Conservation (phyloP, 2,797 vertebrate species). For the Anniella stebbinsi region DNA sequence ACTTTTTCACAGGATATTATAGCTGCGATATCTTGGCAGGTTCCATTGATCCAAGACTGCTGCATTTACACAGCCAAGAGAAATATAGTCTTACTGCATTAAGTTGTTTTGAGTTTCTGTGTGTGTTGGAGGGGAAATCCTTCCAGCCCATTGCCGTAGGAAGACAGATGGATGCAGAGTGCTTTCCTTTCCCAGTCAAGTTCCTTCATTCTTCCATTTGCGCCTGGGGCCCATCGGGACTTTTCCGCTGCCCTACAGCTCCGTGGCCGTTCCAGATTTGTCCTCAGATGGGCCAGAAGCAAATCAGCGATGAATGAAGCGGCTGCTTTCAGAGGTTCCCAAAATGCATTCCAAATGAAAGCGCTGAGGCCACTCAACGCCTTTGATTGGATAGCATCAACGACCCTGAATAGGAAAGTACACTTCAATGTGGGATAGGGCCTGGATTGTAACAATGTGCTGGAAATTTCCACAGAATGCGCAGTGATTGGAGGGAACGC, state of each 20-base stretch:
- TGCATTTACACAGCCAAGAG: conserved; percentile 10
- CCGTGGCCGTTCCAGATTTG: no score
- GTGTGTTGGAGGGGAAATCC: not conserved
- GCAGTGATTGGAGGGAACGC: not conserved
- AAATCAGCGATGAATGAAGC: not conserved
- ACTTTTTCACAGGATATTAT: conserved; percentile 8
- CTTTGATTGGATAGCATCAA: conserved; percentile 10
- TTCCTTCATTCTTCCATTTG: not conserved
- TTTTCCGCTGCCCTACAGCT: not conserved
- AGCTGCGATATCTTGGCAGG: conserved; percentile 23
- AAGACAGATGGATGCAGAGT: not conserved
- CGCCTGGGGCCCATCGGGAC: not conserved
- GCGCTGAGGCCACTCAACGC: not conserved
- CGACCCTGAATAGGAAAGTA: not conserved
- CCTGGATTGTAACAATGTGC: not conserved
- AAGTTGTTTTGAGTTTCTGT: not conserved
- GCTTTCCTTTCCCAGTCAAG: not conserved
- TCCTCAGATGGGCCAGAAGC: not conserved
- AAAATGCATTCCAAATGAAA: not conserved
- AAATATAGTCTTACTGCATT: conserved; percentile 1
- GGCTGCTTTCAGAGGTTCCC: not conserved
- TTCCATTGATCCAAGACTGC: conserved; percentile 13
- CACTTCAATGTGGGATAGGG: not conserved
- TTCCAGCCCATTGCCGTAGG: not conserved
- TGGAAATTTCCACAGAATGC: not conserved